These are phyloP conservation scores for Vulpes lagopus DNA, from an alignment of 2,113 vertebrate genomes.

Conservation along the genomic window DNA sequence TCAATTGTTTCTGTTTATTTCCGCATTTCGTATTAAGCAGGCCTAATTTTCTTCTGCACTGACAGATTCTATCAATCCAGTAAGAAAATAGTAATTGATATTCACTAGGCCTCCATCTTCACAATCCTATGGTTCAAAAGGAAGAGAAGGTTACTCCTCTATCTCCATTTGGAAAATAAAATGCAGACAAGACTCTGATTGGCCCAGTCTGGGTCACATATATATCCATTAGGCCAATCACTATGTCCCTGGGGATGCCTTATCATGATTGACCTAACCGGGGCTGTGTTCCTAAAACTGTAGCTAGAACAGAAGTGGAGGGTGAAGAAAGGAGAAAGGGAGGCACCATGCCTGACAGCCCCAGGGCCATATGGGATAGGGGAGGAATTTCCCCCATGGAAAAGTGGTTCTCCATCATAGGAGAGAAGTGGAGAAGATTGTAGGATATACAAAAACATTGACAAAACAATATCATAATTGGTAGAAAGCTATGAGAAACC, in stretches of 20 bases:
- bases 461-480: not conserved
- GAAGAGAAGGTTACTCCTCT: not conserved
- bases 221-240: not conserved
- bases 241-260: not conserved
- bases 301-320: not conserved
- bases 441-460: not conserved
- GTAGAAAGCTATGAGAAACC: not conserved
- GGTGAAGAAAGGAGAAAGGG: not conserved
- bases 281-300: not conserved
- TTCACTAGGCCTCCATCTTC: not conserved
- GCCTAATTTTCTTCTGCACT: not conserved
- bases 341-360: not conserved
- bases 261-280: not conserved
- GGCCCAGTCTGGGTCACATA: not conserved
- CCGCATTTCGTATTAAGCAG: not conserved
- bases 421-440: not conserved
- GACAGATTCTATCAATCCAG: not conserved
- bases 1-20: not conserved
- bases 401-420: not conserved
- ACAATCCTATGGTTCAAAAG: not conserved
- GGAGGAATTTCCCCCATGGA: not conserved
- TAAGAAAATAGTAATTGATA: constrained; percentile 7
- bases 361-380: not conserved
- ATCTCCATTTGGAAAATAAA: not conserved
- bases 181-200: not conserved